Percentiles rank a stretch among this genome's conserved stretches.
Evolutionary conservation across 2,888 invertebrate species (phyloP).

Genomic region (Oxytorus armatus): DNA sequence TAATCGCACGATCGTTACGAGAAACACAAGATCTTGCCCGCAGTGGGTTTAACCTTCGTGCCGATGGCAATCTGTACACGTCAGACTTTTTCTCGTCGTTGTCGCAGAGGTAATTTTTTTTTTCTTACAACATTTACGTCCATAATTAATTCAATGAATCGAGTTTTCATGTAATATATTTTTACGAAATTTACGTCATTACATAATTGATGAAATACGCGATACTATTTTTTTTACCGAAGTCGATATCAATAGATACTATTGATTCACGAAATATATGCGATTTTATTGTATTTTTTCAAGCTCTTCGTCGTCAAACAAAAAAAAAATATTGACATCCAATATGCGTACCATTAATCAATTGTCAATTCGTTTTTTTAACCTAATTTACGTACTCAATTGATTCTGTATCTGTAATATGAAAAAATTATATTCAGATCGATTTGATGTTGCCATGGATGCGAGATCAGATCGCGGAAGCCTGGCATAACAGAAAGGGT

Average conservation of each 20-base stretch:
- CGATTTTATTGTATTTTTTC: neutral
- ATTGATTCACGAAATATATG: neutral
- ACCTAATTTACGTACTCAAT: neutral
- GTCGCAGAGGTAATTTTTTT: constrained; percentile 56
- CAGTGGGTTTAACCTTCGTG: constrained; percentile 60
- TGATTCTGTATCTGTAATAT: no score
- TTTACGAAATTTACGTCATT: no score
- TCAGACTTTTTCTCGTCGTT: constrained; percentile 56
- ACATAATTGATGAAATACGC: no score
- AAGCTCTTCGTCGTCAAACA: no score
- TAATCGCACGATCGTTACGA: constrained; percentile 29
- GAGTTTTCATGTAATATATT: no score
- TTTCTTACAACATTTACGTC: neutral
- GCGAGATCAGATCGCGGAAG: constrained; percentile 79
- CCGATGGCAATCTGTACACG: constrained; percentile 63
- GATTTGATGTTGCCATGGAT: constrained; percentile 82
- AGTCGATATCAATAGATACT: no score
- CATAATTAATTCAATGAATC: neutral
- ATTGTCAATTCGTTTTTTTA: neutral
- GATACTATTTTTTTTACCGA: neutral
- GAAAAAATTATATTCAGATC: constrained; percentile 63
- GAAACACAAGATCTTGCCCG: constrained; percentile 41
- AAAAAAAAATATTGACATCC: no score
- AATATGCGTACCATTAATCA: no score
- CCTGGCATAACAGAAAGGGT: constrained; percentile 80